Evolutionary conservation across 2,797 vertebrate genomes (phyloP), one percentile per base, ranked within the genome.

Genomic region (Phalloptychus januarius): DNA sequence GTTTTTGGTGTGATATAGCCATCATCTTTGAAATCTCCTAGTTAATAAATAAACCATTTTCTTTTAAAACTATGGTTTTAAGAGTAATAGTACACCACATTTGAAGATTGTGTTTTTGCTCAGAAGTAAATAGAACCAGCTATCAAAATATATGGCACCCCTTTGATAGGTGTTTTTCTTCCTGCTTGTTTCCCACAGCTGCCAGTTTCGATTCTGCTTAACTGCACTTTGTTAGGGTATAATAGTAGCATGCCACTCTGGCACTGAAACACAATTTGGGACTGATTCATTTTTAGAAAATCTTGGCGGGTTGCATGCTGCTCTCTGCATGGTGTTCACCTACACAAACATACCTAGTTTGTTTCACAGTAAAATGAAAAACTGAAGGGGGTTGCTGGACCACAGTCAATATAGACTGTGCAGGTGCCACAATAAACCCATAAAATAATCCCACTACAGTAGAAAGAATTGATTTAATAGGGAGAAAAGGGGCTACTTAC

Each of bases 251-350:
- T 82, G 82, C 72, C 81, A 89, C 75, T 78, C 75, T 81, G 75
- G 65, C 65, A 81, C 74, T 79, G 33, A 87, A 75, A 89, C 80
- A 88, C 81, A 85, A 83, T 91, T 88, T 83, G 56, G 74, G 74
- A 54, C 75, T 28, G 74, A 87, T 84, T 87, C 82, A 84, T 82
- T 88, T 88, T 85, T 83, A 80, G 77, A 86, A 83, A n/a, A 75
- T 74, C 75, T 71, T 86, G 79, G 80, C 76, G 74, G 61, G 82
- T 81, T 83, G 78, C 86, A 88, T 58, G 80, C 83, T 88, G 81
- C 79, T 90, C 82, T 84, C 85, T 87, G 82, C 81, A 20, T 89
- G 86, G 38, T 72, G 31, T 48, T 85, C 78, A 84, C 73, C 33
- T 74, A 71, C 82, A 84, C 73, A 77, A 75, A 72, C 82, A 78